Evolutionary conservation across 2,113 vertebrate species (phyloP), one percentile per base, ranked within the genome.

Genomic region (Origma solitaria): DNA sequence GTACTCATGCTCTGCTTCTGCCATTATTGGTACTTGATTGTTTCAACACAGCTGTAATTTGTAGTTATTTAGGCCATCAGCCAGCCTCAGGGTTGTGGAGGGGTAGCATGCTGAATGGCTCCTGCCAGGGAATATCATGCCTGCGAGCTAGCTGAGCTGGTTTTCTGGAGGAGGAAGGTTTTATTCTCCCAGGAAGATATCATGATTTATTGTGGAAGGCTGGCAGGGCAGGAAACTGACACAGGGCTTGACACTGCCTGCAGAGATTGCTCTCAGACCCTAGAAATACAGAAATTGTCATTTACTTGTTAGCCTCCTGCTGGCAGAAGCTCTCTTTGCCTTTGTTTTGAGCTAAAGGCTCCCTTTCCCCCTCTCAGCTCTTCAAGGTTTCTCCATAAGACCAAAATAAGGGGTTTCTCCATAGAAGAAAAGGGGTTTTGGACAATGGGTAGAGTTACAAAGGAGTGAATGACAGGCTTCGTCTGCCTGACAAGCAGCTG

Each of bases 291-390:
- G 89, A 97, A 97, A 96, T 96, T 95, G 89, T 96, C 93, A 86
- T 95, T 97, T 97, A 83, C 88, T 96, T 96, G 88, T 97, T 96
- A 97, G 91, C 77, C 82, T 96, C 97, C 97, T 71, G 92, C 97
- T 92, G 91, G 75, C 76, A 91, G 86, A 94, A 95, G 53, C 90
- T 75, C 72, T 90, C 68, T 84, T 94, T 94, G 76, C 84, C 42
- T 97, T 97, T 98, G 97, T 97, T 92, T 90, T 47, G 89, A 91
- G 40, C 72, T 64, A 87, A 97, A 96, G 88, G 70, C 82, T 88
- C 72, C 51, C 58, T 79, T 92, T 85, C 81, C 37, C 62, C 84
- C 44, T 82, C 35, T n/a, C 3, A n/a, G 49, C 42, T 89, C 66
- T 93, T 85, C 57, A 89, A 86, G 31, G 13, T 65, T 89, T 70